Evolutionary conservation across 2,113 vertebrate genomes (phyloP).

Genomic region (Siniperca knerii): DNA sequence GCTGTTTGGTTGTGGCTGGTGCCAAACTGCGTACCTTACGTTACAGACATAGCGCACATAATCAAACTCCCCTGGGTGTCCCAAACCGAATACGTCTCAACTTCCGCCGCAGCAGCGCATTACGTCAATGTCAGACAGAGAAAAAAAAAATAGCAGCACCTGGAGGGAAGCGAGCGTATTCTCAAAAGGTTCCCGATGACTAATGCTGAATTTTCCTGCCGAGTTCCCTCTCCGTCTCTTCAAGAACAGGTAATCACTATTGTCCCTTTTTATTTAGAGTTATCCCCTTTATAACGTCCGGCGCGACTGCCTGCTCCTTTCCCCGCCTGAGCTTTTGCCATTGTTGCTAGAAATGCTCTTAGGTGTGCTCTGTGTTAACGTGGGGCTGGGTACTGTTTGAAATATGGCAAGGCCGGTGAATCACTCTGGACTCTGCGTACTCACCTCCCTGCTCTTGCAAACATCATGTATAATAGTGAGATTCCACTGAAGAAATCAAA

Average conservation of each 20-base stretch:
- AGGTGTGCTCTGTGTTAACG: neutral
- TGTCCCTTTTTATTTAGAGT: neutral
- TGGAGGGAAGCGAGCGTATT: neutral
- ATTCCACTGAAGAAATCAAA: slow-evolving; percentile 12
- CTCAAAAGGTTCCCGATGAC: neutral
- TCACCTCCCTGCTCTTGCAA: neutral
- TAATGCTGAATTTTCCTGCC: neutral
- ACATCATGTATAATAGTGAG: neutral
- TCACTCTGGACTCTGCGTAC: neutral
- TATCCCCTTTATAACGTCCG: neutral
- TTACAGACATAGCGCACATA: neutral
- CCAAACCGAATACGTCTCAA: neutral
- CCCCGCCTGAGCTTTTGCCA: too few relatives aligned
- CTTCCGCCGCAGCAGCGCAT: neutral
- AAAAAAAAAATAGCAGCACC: neutral
- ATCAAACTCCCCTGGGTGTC: slow-evolving; percentile 10
- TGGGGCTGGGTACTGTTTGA: too few relatives aligned
- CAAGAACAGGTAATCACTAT: neutral
- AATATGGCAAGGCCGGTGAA: neutral
- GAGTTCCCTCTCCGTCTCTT: neutral
- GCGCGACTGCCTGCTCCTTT: neutral
- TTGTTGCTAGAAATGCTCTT: neutral
- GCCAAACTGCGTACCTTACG: neutral
- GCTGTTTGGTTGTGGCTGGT: neutral
- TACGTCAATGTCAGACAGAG: neutral